These are phyloP conservation scores for Lomographa bimaculata DNA, from an alignment of 2,888 invertebrate genomes.

Conservation along the genomic window DNA sequence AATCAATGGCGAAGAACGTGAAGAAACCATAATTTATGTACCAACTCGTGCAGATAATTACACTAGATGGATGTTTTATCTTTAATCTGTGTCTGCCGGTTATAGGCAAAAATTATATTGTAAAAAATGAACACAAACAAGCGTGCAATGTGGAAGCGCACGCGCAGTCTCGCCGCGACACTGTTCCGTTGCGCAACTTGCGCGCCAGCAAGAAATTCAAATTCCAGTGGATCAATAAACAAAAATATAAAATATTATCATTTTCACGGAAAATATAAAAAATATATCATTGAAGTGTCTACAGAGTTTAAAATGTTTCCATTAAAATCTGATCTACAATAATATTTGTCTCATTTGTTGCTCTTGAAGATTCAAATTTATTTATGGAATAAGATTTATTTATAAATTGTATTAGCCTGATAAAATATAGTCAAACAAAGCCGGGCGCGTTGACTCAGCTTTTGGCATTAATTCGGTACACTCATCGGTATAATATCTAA, in stretches of 20 bases:
- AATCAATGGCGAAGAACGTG: no score
- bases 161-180: conserved; percentile 56
- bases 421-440: conserved; percentile 27
- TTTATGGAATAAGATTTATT: no score
- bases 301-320: no score
- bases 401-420: conserved; percentile 6
- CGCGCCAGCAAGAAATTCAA: conserved; percentile 33
- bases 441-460: conserved; percentile 38
- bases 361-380: no score
- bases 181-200: conserved; percentile 49
- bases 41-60: conserved; percentile 49
- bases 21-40: conserved; percentile 21
- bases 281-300: no score
- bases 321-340: no score
- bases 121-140: conserved; percentile 42
- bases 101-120: conserved; percentile 39
- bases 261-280: no score
- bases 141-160: conserved; percentile 32
- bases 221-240: neutral
- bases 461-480: conserved; percentile 54
- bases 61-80: conserved; percentile 24
- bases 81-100: conserved; percentile 28
- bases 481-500: conserved; percentile 45
- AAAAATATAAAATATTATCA: conserved; percentile 2
- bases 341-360: no score